Conservation (phyloP, 2,113 vertebrate genomes). For the Budorcas taxicolor region DNA sequence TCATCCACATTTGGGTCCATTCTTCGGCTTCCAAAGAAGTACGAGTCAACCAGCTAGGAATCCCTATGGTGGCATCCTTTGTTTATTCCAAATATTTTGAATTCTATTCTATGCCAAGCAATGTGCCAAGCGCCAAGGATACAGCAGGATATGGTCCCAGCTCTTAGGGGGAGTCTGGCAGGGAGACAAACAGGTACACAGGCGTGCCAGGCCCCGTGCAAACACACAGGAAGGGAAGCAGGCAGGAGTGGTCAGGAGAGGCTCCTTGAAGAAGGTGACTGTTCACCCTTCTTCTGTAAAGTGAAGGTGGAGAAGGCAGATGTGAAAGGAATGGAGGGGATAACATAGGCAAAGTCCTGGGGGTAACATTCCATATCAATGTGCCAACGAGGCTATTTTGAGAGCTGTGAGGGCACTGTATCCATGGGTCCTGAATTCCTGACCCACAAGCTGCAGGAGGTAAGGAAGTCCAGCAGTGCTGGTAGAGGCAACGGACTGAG, state of each 20-base stretch:
- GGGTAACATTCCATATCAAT: neutral
- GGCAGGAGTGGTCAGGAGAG: neutral
- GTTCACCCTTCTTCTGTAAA: neutral
- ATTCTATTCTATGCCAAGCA: neutral
- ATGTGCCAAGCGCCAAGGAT: neutral
- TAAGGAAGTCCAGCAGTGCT: neutral
- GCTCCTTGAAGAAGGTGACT: neutral
- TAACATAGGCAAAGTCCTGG: neutral
- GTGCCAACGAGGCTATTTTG: neutral
- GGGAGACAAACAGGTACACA: neutral
- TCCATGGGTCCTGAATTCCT: neutral
- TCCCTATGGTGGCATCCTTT: too few relatives aligned
- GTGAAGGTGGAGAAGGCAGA: neutral
- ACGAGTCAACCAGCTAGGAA: neutral
- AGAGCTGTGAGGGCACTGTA: neutral
- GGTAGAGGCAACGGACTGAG: neutral
- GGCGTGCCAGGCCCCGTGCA: neutral
- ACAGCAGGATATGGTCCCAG: neutral
- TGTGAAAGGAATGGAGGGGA: neutral
- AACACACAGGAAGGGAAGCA: fast-evolving
- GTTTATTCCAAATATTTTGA: neutral
- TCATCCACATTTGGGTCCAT: neutral
- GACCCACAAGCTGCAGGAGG: neutral
- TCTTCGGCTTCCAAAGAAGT: neutral
- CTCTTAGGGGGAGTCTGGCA: neutral